These are phyloP conservation scores for Notocelia uddmanniana DNA, from an alignment of 2,888 invertebrate species.

Conservation along the genomic window DNA sequence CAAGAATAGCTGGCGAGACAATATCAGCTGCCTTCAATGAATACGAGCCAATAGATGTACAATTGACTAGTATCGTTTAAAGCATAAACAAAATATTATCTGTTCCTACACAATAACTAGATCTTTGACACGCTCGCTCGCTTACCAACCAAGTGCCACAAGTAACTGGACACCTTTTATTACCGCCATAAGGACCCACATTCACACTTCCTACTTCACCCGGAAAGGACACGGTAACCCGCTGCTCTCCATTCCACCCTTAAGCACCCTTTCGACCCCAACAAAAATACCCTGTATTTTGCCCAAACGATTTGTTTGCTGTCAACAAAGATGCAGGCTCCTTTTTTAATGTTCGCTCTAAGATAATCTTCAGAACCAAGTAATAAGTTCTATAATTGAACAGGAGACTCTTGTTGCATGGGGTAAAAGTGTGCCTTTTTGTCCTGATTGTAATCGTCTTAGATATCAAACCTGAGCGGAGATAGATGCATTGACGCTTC, in stretches of 20 bases:
- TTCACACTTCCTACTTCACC: slow-evolving; percentile 71
- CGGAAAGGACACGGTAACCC: slow-evolving; percentile 81
- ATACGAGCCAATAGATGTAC: background rate
- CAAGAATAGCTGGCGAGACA: background rate
- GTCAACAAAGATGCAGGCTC: slow-evolving; percentile 81
- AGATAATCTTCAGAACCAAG: slow-evolving; percentile 23
- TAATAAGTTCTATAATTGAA: slow-evolving; percentile 12
- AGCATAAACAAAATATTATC: slow-evolving; percentile 6
- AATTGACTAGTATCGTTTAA: slow-evolving; percentile 2
- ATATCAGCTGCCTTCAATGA: background rate
- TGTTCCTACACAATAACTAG: slow-evolving; percentile 14
- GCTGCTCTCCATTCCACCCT: slow-evolving; percentile 79
- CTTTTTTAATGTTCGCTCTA: slow-evolving; percentile 60
- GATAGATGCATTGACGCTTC: slow-evolving; percentile 71
- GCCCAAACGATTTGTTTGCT: slow-evolving; percentile 83
- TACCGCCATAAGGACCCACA: slow-evolving; percentile 62
- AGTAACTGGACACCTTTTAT: slow-evolving; percentile 57
- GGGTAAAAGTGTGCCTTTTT: slow-evolving; percentile 66
- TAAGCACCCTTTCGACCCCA: slow-evolving; percentile 74
- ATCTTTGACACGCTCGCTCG: slow-evolving; percentile 23
- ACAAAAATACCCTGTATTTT: slow-evolving; percentile 63
- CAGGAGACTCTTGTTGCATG: slow-evolving; percentile 54
- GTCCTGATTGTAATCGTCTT: slow-evolving; percentile 79
- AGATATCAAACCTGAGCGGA: slow-evolving; percentile 75
- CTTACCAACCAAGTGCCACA: slow-evolving; percentile 25